These are phyloP conservation scores for Enteromius mattozi DNA, from an alignment of 2,797 vertebrate genomes.

Conservation along the genomic window DNA sequence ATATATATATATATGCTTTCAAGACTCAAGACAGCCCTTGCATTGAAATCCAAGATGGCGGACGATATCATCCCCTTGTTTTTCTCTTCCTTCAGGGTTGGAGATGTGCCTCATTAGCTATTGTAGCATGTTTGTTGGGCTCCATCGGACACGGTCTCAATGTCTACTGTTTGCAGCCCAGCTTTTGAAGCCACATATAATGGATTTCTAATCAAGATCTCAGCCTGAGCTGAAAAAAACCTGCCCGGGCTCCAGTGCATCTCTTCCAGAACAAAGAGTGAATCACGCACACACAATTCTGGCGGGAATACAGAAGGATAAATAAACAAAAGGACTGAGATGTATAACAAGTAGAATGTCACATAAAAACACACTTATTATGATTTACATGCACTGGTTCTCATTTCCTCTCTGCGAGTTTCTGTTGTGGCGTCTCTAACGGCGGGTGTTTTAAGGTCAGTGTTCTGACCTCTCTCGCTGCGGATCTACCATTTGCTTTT, in stretches of 20 bases:
- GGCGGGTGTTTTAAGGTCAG: constrained; percentile 35
- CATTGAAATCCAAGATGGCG: constrained; percentile 80
- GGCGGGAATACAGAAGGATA: constrained; percentile 24
- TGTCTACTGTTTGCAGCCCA: constrained; percentile 42
- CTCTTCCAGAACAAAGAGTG: constrained; percentile 35
- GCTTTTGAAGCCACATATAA: constrained; percentile 63
- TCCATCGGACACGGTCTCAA: constrained; percentile 65
- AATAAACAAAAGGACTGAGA: constrained; percentile 32
- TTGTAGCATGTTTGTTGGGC: constrained; percentile 70
- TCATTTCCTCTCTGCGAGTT: constrained; percentile 8
- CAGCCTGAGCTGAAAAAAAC: constrained; percentile 41
- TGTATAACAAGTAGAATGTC: constrained; percentile 38
- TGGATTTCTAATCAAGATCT: constrained; percentile 70
- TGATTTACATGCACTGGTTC: constrained; percentile 33
- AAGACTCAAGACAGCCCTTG: constrained; percentile 74
- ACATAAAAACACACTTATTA: constrained; percentile 31
- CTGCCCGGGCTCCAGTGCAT: constrained; percentile 37
- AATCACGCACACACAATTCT: constrained; percentile 34
- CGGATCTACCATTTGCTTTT: constrained; percentile 5
- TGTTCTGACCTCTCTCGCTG: constrained; percentile 19
- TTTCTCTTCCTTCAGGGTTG: constrained; percentile 56
- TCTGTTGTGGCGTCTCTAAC: constrained; percentile 23
- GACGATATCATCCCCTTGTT: constrained; percentile 25
- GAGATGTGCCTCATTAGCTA: constrained; percentile 69
- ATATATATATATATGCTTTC: constrained; percentile 52